Evolutionary conservation across 2,888 invertebrate genomes (phyloP).

Genomic region (Halocaridina rubra): DNA sequence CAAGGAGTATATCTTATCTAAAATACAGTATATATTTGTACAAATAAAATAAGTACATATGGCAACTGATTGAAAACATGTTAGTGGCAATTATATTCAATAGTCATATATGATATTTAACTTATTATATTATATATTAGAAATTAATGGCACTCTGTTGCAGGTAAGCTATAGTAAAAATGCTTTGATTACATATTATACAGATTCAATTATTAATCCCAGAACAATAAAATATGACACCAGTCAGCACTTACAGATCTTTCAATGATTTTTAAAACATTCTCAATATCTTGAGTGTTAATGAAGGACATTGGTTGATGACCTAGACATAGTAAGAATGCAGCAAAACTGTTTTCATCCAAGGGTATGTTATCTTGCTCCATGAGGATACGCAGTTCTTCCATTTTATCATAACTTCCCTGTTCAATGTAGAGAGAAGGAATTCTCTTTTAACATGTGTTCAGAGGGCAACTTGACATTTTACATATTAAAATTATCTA

Average conservation of each 20-base stretch:
- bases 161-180: not conserved
- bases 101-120: not conserved
- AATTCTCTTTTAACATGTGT: too few species aligned
- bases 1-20: too few species aligned
- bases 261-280: not conserved
- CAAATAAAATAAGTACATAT: too few species aligned
- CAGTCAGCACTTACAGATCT: not conserved
- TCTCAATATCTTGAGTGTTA: constrained; percentile 12
- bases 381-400: constrained; percentile 22
- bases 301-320: not conserved
- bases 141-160: not conserved
- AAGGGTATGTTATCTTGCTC: constrained; percentile 27
- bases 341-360: constrained; percentile 12
- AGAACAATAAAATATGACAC: not conserved
- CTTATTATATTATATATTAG: not conserved
- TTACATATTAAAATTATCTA: too few species aligned
- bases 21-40: too few species aligned
- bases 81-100: too few species aligned
- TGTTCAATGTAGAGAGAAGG: not conserved
- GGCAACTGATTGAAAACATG: too few species aligned
- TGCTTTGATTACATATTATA: not conserved
- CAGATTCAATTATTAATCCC: not conserved
- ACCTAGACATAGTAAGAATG: constrained; percentile 32
- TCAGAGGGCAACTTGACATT: too few species aligned
- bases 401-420: constrained; percentile 35